These are phyloP conservation scores for Heliconius cydno DNA, from an alignment of 2,888 invertebrate genomes.

Conservation along the genomic window DNA sequence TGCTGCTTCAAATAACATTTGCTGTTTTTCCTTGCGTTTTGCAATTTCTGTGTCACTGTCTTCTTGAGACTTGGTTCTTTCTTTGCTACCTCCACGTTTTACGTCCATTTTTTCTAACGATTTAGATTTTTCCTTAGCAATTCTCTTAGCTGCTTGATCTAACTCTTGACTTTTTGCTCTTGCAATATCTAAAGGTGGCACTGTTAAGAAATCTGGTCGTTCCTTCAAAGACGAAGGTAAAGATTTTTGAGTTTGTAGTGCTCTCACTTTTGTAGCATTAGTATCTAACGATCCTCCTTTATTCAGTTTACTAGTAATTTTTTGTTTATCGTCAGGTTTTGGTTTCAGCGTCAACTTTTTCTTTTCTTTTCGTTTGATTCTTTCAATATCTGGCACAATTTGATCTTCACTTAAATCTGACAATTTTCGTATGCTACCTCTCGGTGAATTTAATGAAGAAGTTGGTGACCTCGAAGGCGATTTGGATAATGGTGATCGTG, in stretches of 20 bases:
- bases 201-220: conserved; percentile 79
- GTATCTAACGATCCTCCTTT: conserved; percentile 80
- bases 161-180: conserved; percentile 85
- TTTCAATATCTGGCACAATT: conserved; percentile 79
- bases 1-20: conserved; percentile 89
- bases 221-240: conserved; percentile 81
- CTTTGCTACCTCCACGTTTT: conserved; percentile 83
- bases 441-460: conserved; percentile 79
- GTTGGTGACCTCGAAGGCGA: conserved; percentile 81
- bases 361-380: conserved; percentile 79
- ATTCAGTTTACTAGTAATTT: conserved; percentile 70
- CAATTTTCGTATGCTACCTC: conserved; percentile 79
- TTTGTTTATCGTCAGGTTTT: conserved; percentile 77
- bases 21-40: conserved; percentile 89
- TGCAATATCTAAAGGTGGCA: conserved; percentile 82
- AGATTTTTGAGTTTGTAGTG: conserved; percentile 81
- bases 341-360: conserved; percentile 75
- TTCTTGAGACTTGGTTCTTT: conserved; percentile 88
- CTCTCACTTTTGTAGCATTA: conserved; percentile 75
- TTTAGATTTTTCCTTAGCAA: conserved; percentile 86
- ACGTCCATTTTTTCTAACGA: conserved; percentile 87
- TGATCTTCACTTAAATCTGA: conserved; percentile 81
- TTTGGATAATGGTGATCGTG: conserved; percentile 78
- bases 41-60: conserved; percentile 88
- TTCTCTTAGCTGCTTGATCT: conserved; percentile 77